A percentile compares a stretch with the other conserved stretches of the same genome.
Evolutionary conservation across 1,140 invertebrate species (phyloP).

Genomic region (Plodia interpunctella): DNA sequence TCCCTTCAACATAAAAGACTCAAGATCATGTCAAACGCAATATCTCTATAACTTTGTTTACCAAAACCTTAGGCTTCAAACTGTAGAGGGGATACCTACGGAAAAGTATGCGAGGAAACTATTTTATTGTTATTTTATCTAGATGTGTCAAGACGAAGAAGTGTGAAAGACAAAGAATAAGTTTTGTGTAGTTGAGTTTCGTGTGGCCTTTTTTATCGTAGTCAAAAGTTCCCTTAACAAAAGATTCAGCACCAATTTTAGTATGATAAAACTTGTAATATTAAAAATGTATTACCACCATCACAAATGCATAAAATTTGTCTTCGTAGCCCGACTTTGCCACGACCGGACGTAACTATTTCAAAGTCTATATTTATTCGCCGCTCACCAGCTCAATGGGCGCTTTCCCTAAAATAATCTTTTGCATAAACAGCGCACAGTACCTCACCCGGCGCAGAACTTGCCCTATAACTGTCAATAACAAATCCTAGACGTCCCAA

Average conservation of each 20-base stretch:
- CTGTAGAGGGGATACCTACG: background rate
- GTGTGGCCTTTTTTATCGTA: too few relatives aligned
- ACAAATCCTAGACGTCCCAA: conserved; percentile 7
- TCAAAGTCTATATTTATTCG: background rate
- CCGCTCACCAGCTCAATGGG: background rate
- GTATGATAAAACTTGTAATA: too few relatives aligned
- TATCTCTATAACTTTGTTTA: background rate
- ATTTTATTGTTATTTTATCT: background rate
- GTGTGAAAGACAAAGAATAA: too few relatives aligned
- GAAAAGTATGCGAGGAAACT: background rate
- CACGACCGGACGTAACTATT: too few relatives aligned
- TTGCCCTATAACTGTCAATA: conserved; percentile 15
- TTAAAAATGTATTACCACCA: too few relatives aligned
- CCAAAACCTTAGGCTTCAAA: background rate
- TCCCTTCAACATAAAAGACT: background rate
- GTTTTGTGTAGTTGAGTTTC: too few relatives aligned
- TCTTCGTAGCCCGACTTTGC: too few relatives aligned
- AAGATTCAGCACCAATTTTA: too few relatives aligned
- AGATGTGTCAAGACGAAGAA: background rate
- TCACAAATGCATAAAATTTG: too few relatives aligned
- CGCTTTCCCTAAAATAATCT: background rate
- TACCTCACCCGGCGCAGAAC: background rate
- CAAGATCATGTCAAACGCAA: background rate
- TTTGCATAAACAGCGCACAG: background rate
- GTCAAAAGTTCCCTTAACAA: too few relatives aligned